phyloP scores from a whole-genome alignment of 2,888 invertebrate genomes.

The Antitype chi region DNA sequence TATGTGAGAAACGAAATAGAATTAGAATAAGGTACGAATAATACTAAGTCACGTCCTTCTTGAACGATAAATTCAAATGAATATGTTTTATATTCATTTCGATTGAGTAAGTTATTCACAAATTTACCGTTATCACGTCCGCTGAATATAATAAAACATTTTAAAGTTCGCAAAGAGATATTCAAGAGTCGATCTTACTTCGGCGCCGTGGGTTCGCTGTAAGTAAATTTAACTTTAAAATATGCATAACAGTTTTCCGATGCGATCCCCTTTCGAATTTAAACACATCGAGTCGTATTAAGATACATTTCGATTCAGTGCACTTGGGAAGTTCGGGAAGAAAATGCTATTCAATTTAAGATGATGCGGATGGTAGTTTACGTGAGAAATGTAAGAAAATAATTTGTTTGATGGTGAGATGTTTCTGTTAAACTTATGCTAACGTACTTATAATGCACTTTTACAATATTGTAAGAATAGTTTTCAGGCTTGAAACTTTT shows the following conservation, averaged over 20 bases:
- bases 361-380: slow-evolving; percentile 55
- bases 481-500: neutral
- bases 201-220: slow-evolving; percentile 77
- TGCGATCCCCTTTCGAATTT: slow-evolving; percentile 88
- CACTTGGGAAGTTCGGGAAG: slow-evolving; percentile 80
- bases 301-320: slow-evolving; percentile 89
- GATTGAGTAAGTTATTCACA: slow-evolving; percentile 76
- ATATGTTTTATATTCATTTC: slow-evolving; percentile 75
- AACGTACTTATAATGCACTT: neutral
- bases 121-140: slow-evolving; percentile 82
- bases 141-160: slow-evolving; percentile 86
- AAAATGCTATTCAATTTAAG: slow-evolving; percentile 78
- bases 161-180: slow-evolving; percentile 85
- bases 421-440: neutral
- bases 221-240: slow-evolving; percentile 91
- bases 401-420: slow-evolving; percentile 14
- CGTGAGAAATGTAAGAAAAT: slow-evolving; percentile 26
- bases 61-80: slow-evolving; percentile 68
- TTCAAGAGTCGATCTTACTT: slow-evolving; percentile 82
- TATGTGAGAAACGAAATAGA: slow-evolving; percentile 10
- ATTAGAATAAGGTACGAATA: slow-evolving; percentile 55
- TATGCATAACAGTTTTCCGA: slow-evolving; percentile 91
- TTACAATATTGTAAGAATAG: neutral
- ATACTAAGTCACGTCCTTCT: slow-evolving; percentile 68
- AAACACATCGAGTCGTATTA: slow-evolving; percentile 89